Evolutionary conservation across 2,113 vertebrate genomes (phyloP).

Genomic region (Peucedramus taeniatus): DNA sequence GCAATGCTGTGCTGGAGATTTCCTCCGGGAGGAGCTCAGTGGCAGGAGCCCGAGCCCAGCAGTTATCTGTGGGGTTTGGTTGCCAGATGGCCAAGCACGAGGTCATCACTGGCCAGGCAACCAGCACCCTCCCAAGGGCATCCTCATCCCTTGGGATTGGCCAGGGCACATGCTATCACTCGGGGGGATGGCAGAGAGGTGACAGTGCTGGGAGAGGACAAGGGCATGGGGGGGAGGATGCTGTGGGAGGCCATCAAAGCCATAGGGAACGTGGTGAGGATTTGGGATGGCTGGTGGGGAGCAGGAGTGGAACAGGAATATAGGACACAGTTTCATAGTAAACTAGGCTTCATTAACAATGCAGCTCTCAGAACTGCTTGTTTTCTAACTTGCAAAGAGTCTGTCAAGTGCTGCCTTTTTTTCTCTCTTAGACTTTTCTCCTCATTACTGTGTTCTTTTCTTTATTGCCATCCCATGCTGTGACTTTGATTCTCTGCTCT

Average conservation of each 20-base stretch:
- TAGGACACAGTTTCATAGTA: slow-evolving; percentile 31
- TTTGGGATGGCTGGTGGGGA: neutral
- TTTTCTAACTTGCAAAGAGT: slow-evolving; percentile 46
- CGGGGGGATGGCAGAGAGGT: neutral
- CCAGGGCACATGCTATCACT: accelerated
- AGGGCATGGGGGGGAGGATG: neutral
- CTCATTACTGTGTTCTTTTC: slow-evolving; percentile 60
- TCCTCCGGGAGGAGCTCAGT: slow-evolving; percentile 2
- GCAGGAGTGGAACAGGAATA: slow-evolving; percentile 25
- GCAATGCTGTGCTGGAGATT: neutral
- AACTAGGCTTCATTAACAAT: slow-evolving; percentile 54
- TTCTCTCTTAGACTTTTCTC: slow-evolving; percentile 21
- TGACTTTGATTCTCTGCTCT: slow-evolving; percentile 60
- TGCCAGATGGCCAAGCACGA: neutral
- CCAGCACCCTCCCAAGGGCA: neutral
- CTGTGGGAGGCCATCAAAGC: neutral
- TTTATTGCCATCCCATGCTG: slow-evolving; percentile 61
- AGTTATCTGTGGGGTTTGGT: accelerated
- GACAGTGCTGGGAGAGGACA: neutral
- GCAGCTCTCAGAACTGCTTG: slow-evolving; percentile 28
- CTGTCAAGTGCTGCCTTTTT: slow-evolving; percentile 57
- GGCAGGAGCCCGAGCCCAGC: neutral
- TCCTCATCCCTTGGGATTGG: neutral
- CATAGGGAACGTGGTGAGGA: neutral
- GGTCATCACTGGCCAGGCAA: neutral